Conservation (phyloP, 2,888 invertebrate genomes). For the Ditula angustiorana region DNA sequence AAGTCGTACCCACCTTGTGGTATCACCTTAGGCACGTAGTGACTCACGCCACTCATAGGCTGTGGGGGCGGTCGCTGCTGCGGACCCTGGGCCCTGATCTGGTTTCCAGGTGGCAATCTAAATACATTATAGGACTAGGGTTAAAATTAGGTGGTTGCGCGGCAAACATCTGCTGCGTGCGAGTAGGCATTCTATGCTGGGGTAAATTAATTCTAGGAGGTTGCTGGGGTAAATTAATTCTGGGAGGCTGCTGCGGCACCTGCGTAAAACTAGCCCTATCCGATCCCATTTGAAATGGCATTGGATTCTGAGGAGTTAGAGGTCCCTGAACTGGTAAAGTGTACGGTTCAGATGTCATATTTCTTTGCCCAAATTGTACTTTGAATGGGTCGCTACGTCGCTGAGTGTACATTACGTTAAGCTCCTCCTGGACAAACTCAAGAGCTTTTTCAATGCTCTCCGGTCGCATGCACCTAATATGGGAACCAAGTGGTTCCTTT, state of each 20-base stretch:
- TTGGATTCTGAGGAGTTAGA: not conserved
- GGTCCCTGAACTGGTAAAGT: not conserved
- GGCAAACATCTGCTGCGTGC: conserved; percentile 44
- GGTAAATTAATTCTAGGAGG: not conserved
- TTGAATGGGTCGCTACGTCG: conserved; percentile 1
- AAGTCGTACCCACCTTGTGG: conserved; percentile 33
- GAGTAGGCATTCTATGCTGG: conserved; percentile 10
- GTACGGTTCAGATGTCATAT: not conserved
- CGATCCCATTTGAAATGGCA: too few relatives aligned
- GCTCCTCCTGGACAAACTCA: not conserved
- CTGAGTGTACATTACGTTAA: conserved; percentile 29
- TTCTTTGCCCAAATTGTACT: not conserved
- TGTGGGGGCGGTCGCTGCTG: not conserved
- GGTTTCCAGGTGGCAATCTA: conserved; percentile 14
- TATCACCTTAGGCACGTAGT: conserved; percentile 34
- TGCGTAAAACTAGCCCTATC: too few relatives aligned
- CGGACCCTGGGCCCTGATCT: not conserved
- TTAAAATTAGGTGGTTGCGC: conserved; percentile 40
- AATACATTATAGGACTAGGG: conserved; percentile 31
- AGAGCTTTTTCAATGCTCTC: conserved; percentile 17
- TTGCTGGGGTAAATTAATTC: not conserved
- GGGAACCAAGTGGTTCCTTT: conserved; percentile 43
- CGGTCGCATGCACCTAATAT: conserved; percentile 44
- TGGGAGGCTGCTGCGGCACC: not conserved
- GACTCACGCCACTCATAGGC: conserved; percentile 39